Evolutionary conservation across 2,888 invertebrate species (phyloP), one percentile per base, ranked within the genome.

Genomic region (Neoascia interrupta): DNA sequence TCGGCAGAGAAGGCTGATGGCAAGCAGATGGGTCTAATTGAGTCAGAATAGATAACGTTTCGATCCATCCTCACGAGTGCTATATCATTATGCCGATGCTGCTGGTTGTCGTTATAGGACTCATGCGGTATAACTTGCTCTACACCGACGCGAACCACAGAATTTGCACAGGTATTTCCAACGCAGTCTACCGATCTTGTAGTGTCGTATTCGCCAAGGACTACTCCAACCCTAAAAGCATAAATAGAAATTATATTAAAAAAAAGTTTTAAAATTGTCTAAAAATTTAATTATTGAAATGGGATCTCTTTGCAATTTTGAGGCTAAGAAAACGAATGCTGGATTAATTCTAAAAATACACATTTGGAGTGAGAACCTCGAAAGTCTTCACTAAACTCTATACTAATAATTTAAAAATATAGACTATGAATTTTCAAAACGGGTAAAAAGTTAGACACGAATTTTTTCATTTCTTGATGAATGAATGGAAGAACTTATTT

Each of bases 71-170:
- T 90, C 6, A 95, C 84, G 3, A 95, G 87, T 0, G 94, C 95
- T 37, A 95, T 94, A 84, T 95, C 95, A 84, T 95, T 85, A 47
- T 90, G 88, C 81, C 94, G 93, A 84, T 93, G 91, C 0, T 84
- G 82, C 47, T 92, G 90, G 0, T 84, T 83, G 0, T 93, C 91
- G 37, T 88, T 86, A 84, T 94, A 95, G 0, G 87, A 84, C 81
- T 93, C 92, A 84, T 95, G 95, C 0, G 91, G 87, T 15, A 93
- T 92, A 49, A 89, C 87, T 83, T 92, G 89, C 81, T 92, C 93
- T 2, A 94, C 88, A 0, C 90, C 90, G 3, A 94, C 87, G 81
- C 93, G 91, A n/a, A 92, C 83, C 0, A 91, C 90, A 3, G 83
- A 87, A 82, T 91, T 90, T 1, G 92, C 91, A 84, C 90, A 91